Conservation (phyloP, 2,113 vertebrate genomes). For the Bubo scandiacus region DNA sequence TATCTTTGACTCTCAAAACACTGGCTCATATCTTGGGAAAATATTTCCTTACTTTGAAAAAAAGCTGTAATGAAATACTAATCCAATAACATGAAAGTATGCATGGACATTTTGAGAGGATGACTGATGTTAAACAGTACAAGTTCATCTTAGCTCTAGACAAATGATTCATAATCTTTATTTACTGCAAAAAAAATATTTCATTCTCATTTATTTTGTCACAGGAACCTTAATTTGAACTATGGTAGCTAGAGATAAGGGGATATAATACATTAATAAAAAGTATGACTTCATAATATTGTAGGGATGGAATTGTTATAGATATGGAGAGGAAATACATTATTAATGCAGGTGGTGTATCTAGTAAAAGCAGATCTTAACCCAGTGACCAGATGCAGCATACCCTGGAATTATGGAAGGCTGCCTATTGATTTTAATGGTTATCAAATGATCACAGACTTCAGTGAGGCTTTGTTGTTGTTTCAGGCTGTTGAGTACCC, state of each 20-base stretch:
- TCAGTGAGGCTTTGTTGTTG: not conserved
- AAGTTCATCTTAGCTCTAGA: not conserved
- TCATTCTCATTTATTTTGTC: not conserved
- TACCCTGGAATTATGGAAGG: not conserved
- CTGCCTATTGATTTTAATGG: not conserved
- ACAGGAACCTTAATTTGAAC: not conserved
- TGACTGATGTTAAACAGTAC: not conserved
- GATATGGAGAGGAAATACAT: not conserved
- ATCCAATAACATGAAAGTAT: not conserved
- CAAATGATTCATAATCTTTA: not conserved
- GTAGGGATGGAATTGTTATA: not conserved
- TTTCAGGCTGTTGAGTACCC: not conserved
- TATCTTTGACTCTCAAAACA: not conserved
- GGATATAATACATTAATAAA: not conserved
- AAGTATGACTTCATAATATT: not conserved
- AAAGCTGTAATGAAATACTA: not conserved
- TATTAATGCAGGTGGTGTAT: not conserved
- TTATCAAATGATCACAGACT: not conserved
- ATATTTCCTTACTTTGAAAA: not conserved
- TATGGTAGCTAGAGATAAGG: not conserved
- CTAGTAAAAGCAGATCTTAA: not conserved
- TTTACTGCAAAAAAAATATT: not conserved
- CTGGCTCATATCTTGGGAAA: not conserved
- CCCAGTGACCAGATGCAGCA: not conserved
- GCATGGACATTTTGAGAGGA: not conserved